Conservation (phyloP, 1,140 invertebrate species). For the Chelonus insularis region DNA sequence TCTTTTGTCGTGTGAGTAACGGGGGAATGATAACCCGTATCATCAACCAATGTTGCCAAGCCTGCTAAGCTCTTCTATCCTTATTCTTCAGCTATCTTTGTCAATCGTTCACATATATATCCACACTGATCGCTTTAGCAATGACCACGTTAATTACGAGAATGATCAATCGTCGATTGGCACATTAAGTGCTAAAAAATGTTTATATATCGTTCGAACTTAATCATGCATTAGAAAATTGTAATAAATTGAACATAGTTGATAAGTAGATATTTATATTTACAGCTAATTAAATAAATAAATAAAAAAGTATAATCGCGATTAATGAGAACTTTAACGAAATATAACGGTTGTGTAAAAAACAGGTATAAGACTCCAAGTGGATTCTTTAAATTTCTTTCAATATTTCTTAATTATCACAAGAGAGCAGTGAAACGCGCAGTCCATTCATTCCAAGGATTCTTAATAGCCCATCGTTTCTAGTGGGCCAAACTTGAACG, state of each 20-base stretch:
- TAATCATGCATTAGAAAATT: too few relatives aligned
- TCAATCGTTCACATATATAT: too few relatives aligned
- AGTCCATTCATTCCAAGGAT: slow-evolving; percentile 38
- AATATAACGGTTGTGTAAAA: too few relatives aligned
- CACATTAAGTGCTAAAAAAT: too few relatives aligned
- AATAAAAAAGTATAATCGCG: neutral
- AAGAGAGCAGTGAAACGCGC: slow-evolving; percentile 27
- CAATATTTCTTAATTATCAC: slow-evolving; percentile 38
- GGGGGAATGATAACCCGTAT: slow-evolving; percentile 45
- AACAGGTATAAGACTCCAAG: neutral
- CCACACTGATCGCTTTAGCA: too few relatives aligned
- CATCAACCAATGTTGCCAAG: slow-evolving; percentile 44
- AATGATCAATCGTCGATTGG: too few relatives aligned
- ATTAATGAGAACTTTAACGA: too few relatives aligned
- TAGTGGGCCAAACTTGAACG: slow-evolving; percentile 32
- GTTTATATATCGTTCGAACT: too few relatives aligned
- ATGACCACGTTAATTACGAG: too few relatives aligned
- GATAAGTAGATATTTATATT: neutral
- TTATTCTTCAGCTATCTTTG: slow-evolving; percentile 11
- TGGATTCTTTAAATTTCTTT: slow-evolving; percentile 15
- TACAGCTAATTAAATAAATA: neutral
- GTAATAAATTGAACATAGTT: too few relatives aligned
- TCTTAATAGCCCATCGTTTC: slow-evolving; percentile 33
- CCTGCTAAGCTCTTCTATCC: slow-evolving; percentile 23
- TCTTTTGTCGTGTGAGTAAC: slow-evolving; percentile 35